A percentile compares a stretch with the other conserved stretches of the same genome.
Evolutionary conservation across 2,888 invertebrate genomes (phyloP).

Genomic region (Xylocampa areola): DNA sequence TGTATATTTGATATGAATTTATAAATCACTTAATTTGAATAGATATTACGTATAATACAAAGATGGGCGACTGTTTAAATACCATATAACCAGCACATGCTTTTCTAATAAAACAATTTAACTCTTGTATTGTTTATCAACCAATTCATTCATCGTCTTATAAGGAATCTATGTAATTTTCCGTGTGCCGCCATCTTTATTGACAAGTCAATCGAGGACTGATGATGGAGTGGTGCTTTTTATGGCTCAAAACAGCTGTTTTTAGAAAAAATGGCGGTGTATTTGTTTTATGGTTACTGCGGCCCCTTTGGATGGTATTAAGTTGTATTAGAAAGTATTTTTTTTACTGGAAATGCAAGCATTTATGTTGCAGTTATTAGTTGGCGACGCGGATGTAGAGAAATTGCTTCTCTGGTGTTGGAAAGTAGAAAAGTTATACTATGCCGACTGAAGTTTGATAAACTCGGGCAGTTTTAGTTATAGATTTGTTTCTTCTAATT

Average conservation of each 20-base stretch:
- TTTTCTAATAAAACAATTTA: conserved; percentile 30
- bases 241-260: conserved; percentile 28
- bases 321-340: conserved; percentile 37
- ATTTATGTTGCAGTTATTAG: too few species aligned
- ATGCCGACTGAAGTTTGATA: too few species aligned
- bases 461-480: too few species aligned
- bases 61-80: conserved; percentile 9
- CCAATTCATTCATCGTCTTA: conserved; percentile 27
- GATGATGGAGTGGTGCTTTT: conserved; percentile 31
- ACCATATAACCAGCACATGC: conserved; percentile 10
- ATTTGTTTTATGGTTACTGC: conserved; percentile 18
- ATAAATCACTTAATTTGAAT: too few species aligned
- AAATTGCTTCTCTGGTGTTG: too few species aligned
- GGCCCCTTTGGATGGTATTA: conserved; percentile 37
- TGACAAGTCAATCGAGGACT: conserved; percentile 40
- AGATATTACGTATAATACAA: not conserved
- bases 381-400: too few species aligned
- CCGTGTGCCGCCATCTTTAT: conserved; percentile 27
- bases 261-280: conserved; percentile 19
- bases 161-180: conserved; percentile 52
- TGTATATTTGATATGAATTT: too few species aligned
- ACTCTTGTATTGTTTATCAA: conserved; percentile 36
- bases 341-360: too few species aligned
- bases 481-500: too few species aligned
- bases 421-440: too few species aligned